These are phyloP conservation scores for Procapra przewalskii DNA, from an alignment of 2,113 vertebrate genomes.

Conservation along the genomic window DNA sequence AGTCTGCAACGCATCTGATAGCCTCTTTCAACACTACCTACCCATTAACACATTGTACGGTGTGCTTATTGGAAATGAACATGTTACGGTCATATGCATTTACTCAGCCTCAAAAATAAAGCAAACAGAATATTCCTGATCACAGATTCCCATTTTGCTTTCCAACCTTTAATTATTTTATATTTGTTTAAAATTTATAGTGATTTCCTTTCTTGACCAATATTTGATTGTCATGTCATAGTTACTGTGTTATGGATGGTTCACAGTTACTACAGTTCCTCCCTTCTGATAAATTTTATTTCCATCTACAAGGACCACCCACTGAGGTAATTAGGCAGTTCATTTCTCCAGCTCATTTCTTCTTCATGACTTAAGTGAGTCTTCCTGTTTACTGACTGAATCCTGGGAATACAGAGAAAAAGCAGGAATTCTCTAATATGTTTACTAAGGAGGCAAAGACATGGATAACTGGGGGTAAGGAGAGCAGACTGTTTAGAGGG, in stretches of 20 bases:
- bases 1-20: background rate
- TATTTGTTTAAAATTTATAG: background rate
- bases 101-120: conserved; percentile 1
- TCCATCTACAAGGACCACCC: conserved; percentile 29
- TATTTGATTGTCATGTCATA: background rate
- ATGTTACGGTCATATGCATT: background rate
- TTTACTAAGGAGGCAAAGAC: background rate
- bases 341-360: conserved; percentile 18
- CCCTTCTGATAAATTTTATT: background rate
- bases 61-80: background rate
- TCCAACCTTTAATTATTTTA: background rate
- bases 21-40: background rate
- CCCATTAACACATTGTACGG: background rate
- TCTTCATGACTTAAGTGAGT: background rate
- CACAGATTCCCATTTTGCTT: background rate
- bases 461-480: background rate
- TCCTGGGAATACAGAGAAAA: background rate
- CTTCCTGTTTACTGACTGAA: background rate
- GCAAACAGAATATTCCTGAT: background rate
- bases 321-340: background rate
- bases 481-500: background rate
- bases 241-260: background rate
- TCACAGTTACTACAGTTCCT: background rate
- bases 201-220: background rate
- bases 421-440: background rate